These are phyloP conservation scores for Rhogogaster chlorosoma DNA, from an alignment of 2,888 invertebrate species.

Conservation along the genomic window DNA sequence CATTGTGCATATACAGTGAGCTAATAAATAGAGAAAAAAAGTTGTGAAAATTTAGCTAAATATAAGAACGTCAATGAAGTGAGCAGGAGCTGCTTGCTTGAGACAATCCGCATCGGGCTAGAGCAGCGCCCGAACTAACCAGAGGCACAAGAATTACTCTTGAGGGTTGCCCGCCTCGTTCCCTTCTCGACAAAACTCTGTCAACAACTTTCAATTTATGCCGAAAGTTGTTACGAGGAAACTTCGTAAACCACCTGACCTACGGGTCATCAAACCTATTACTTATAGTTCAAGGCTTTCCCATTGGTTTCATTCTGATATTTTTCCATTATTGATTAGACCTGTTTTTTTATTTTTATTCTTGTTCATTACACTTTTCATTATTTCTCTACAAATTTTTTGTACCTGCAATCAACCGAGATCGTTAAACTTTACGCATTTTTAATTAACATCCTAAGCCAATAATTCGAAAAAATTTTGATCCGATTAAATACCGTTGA, in stretches of 20 bases:
- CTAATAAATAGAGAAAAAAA: neutral
- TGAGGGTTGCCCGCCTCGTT: slow-evolving; percentile 43
- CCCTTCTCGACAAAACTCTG: slow-evolving; percentile 47
- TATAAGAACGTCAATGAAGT: neutral
- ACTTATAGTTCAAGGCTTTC: slow-evolving; percentile 48
- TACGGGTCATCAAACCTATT: slow-evolving; percentile 51
- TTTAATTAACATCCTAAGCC: neutral
- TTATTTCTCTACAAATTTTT: neutral
- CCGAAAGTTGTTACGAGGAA: slow-evolving; percentile 67
- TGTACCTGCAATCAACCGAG: neutral
- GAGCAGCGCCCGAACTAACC: slow-evolving; percentile 44
- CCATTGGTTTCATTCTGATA: slow-evolving; percentile 33
- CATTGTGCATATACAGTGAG: neutral
- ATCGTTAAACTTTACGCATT: neutral
- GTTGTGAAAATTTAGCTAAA: neutral
- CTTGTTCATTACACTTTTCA: neutral
- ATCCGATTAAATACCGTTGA: neutral
- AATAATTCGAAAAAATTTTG: neutral
- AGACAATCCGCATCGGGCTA: slow-evolving; percentile 38
- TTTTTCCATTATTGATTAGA: neutral
- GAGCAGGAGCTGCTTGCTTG: neutral
- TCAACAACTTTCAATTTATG: slow-evolving; percentile 72
- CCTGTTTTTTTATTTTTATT: neutral
- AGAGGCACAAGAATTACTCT: slow-evolving; percentile 45
- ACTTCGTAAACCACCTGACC: slow-evolving; percentile 47